Percentiles rank a stretch among this genome's conserved stretches.
phyloP scores from a whole-genome alignment of 2,797 vertebrate species.

The Epinephelus malabaricus region DNA sequence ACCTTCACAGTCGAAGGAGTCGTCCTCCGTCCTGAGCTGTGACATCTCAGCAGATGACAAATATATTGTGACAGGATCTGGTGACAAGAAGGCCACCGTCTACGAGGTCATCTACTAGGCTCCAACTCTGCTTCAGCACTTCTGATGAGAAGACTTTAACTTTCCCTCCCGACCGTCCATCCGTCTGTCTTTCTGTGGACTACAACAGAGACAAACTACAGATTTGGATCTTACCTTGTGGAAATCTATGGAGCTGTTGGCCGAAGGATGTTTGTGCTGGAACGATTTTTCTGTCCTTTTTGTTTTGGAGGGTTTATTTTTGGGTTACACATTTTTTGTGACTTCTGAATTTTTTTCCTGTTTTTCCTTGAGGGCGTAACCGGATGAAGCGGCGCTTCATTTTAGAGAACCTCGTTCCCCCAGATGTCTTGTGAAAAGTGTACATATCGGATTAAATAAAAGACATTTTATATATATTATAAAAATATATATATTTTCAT shows the following conservation, averaged over 20 bases:
- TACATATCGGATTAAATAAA: constrained; percentile 93
- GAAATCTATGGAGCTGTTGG: constrained; percentile 14
- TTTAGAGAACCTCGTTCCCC: constrained; percentile 79
- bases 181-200: constrained; percentile 15
- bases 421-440: constrained; percentile 93
- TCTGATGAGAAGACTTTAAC: constrained; percentile 56
- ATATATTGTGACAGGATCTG: constrained; percentile 90
- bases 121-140: constrained; percentile 60
- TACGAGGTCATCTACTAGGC: constrained; percentile 90
- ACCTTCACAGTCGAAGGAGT: constrained; percentile 87
- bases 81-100: constrained; percentile 91
- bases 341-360: constrained; percentile 9
- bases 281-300: constrained; percentile 52
- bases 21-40: constrained; percentile 90
- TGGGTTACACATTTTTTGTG: constrained; percentile 43
- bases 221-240: constrained; percentile 19
- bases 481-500: constrained; percentile 88
- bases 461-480: constrained; percentile 89
- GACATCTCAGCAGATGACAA: constrained; percentile 91
- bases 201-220: constrained; percentile 12
- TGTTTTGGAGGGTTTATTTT: constrained; percentile 51
- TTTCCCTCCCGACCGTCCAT: background rate
- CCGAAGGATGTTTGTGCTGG: constrained; percentile 47
- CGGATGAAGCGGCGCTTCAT: constrained; percentile 85
- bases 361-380: constrained; percentile 62